Conservation (phyloP, 1,140 invertebrate species). For the Drosophila bocqueti region DNA sequence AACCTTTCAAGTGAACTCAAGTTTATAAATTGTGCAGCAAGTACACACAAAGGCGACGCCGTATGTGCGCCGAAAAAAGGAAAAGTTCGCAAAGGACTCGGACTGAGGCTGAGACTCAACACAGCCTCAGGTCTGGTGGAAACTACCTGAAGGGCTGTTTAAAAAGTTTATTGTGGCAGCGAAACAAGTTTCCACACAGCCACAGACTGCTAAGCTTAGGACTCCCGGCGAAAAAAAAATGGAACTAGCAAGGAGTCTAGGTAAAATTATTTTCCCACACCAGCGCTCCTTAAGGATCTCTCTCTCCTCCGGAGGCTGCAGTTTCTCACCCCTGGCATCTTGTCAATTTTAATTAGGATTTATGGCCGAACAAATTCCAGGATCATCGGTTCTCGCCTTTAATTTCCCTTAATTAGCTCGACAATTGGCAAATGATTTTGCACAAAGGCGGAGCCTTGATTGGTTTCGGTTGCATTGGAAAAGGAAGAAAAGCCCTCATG, state of each 20-base stretch:
- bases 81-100: slow-evolving; percentile 9
- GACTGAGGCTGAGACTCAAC: neutral
- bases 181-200: slow-evolving; percentile 50
- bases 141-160: slow-evolving; percentile 58
- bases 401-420: slow-evolving; percentile 67
- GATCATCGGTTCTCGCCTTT: slow-evolving; percentile 11
- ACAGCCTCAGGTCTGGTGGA: slow-evolving; percentile 51
- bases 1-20: slow-evolving; percentile 83
- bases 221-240: neutral
- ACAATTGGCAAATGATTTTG: slow-evolving; percentile 78
- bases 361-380: slow-evolving; percentile 58
- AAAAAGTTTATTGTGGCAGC: slow-evolving; percentile 45
- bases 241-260: slow-evolving; percentile 27
- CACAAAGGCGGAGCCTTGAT: slow-evolving; percentile 41
- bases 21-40: slow-evolving; percentile 81
- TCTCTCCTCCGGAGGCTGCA: neutral
- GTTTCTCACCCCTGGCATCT: slow-evolving; percentile 37
- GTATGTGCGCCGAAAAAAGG: neutral
- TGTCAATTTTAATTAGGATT: slow-evolving; percentile 81
- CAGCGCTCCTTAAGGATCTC: slow-evolving; percentile 20
- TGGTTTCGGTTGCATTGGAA: slow-evolving; percentile 2
- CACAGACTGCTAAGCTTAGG: slow-evolving; percentile 27
- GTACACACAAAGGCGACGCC: slow-evolving; percentile 52
- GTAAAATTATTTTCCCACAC: slow-evolving; percentile 70
- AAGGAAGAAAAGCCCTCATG: neutral